These are phyloP conservation scores for Leucophenga maculata DNA, from an alignment of 2,888 invertebrate species.

Conservation along the genomic window DNA sequence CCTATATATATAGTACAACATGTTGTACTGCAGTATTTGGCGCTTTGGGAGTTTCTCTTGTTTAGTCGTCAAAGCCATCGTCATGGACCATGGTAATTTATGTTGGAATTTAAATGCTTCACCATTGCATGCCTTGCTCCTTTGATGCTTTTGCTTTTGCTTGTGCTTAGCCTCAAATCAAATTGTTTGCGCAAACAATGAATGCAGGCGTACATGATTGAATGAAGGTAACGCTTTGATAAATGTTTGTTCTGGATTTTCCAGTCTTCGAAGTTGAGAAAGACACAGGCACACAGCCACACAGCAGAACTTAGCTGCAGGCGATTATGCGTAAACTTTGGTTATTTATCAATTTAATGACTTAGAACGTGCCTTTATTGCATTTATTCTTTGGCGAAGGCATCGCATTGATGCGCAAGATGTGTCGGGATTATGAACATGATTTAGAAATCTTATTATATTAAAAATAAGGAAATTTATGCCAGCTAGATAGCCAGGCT, in stretches of 20 bases:
- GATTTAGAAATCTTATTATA: too few species aligned
- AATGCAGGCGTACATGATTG: background rate
- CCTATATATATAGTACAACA: too few species aligned
- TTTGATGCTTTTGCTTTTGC: background rate
- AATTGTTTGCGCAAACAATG: conserved; percentile 51
- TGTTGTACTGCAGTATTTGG: too few species aligned
- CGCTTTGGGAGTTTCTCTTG: too few species aligned
- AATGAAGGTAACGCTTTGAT: conserved; percentile 18
- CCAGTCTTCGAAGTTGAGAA: too few species aligned
- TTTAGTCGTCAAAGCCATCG: too few species aligned
- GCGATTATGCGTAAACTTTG: conserved; percentile 34
- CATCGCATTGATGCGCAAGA: too few species aligned
- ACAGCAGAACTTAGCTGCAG: too few species aligned
- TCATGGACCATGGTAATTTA: conserved; percentile 52
- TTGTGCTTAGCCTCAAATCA: conserved; percentile 30
- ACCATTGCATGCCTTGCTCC: conserved; percentile 24
- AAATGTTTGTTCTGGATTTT: background rate
- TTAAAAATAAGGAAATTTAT: too few species aligned
- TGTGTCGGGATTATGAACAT: too few species aligned
- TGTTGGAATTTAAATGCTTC: conserved; percentile 63
- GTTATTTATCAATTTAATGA: conserved; percentile 63
- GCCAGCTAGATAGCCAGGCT: too few species aligned
- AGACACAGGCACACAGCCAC: too few species aligned
- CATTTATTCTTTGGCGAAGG: background rate
- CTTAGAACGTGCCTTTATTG: conserved; percentile 43